Conservation (phyloP, 2,888 invertebrate genomes). For the Tuberolachnus salignus region DNA sequence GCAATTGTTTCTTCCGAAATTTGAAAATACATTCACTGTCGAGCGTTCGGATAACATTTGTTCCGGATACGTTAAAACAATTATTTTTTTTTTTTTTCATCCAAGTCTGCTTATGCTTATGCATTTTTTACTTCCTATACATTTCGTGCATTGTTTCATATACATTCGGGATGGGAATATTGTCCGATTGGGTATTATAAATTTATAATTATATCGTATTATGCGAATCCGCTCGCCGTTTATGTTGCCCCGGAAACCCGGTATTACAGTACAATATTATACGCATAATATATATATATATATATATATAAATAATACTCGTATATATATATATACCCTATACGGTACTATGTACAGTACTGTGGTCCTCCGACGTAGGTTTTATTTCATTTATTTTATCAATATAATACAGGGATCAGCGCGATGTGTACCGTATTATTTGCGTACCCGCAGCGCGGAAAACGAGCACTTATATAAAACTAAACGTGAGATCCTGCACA, state of each 20-base stretch:
- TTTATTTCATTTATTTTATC: not conserved
- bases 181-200: conserved; percentile 7
- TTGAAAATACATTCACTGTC: too few relatives aligned
- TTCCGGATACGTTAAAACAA: not conserved
- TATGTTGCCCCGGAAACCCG: conserved; percentile 5
- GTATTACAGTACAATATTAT: not conserved
- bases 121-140: too few relatives aligned
- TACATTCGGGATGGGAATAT: not conserved
- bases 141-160: conserved; percentile 4
- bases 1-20: too few relatives aligned
- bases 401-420: not conserved
- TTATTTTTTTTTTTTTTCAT: too few relatives aligned
- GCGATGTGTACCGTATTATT: too few relatives aligned
- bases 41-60: not conserved
- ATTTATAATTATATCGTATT: conserved; percentile 1
- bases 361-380: not conserved
- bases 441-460: not conserved
- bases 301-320: not conserved
- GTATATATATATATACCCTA: too few relatives aligned
- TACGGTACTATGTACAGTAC: too few relatives aligned
- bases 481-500: conserved; percentile 6
- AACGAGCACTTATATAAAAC: conserved; percentile 6
- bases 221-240: not conserved
- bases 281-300: not conserved
- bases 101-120: too few relatives aligned